A percentile compares a stretch with the other conserved stretches of the same genome.
Conservation (phyloP, 2,797 vertebrate species). For the Choloepus didactylus region DNA sequence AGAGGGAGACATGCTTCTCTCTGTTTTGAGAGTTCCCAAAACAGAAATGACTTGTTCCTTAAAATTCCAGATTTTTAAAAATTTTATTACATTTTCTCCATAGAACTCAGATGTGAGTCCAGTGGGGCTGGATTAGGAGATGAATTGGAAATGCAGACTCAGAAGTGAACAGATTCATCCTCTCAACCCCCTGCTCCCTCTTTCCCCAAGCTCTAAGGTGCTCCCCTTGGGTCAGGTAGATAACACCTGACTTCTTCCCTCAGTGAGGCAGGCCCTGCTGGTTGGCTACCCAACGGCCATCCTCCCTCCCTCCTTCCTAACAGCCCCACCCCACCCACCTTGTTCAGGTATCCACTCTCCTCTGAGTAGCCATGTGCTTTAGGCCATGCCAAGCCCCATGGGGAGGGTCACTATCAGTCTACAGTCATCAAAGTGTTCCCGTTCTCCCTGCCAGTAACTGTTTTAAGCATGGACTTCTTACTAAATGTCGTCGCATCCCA, state of each 20-base stretch:
- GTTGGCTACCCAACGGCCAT: not conserved
- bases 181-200: too few species aligned
- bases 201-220: not conserved
- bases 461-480: not conserved
- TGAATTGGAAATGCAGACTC: not conserved
- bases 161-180: not conserved
- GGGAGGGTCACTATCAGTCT: not conserved
- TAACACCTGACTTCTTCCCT: not conserved
- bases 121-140: not conserved
- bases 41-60: not conserved
- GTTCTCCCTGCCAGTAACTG: not conserved
- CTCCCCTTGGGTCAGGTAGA: not conserved
- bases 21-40: not conserved
- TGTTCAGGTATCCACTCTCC: not conserved
- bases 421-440: not conserved
- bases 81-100: not conserved
- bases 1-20: not conserved
- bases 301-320: not conserved
- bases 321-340: not conserved
- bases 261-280: not conserved
- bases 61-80: not conserved
- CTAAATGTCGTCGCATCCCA: not conserved
- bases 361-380: not conserved
- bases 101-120: not conserved
- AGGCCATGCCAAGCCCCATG: not conserved